A percentile compares a stretch with the other conserved stretches of the same genome.
phyloP scores from a whole-genome alignment of 2,888 invertebrate species.

The Drosophila hamatofila region DNA sequence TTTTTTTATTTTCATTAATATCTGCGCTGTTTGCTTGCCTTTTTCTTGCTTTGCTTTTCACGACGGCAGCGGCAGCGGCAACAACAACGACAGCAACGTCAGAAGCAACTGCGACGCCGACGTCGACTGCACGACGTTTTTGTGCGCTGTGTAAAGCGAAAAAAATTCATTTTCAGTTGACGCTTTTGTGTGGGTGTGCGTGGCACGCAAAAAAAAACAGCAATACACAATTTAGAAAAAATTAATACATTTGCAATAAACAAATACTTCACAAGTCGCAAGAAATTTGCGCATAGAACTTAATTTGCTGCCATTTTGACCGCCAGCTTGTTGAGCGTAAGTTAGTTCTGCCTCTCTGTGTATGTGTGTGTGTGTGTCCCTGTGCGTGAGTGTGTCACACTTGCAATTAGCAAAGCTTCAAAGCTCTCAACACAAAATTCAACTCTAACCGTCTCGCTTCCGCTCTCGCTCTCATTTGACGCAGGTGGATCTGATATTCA shows the following conservation, averaged over 20 bases:
- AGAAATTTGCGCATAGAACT: conserved; percentile 50
- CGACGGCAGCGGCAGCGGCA: conserved; percentile 43
- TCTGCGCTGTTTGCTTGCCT: conserved; percentile 72
- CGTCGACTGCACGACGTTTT: conserved; percentile 70
- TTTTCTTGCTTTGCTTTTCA: conserved; percentile 67
- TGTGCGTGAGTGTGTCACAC: conserved; percentile 30
- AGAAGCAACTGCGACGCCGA: conserved; percentile 50
- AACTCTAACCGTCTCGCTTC: conserved; percentile 32
- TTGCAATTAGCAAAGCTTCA: conserved; percentile 39
- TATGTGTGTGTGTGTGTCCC: conserved; percentile 11
- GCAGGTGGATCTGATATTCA: conserved; percentile 85
- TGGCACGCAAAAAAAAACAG: conserved; percentile 58
- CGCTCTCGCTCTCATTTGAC: conserved; percentile 29
- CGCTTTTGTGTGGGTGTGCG: conserved; percentile 78
- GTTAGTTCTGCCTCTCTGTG: conserved; percentile 26
- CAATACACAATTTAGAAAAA: conserved; percentile 42
- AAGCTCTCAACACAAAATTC: conserved; percentile 31
- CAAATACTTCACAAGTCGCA: conserved; percentile 47
- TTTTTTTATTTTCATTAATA: conserved; percentile 75
- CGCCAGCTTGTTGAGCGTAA: conserved; percentile 77
- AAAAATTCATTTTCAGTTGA: conserved; percentile 81
- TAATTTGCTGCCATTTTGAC: conserved; percentile 63
- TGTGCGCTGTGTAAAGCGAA: conserved; percentile 75
- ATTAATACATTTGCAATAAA: conserved; percentile 51
- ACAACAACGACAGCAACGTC: conserved; percentile 42